Percentiles rank a stretch among this genome's conserved stretches.
These are phyloP conservation scores for Crax fasciolata DNA, from an alignment of 2,797 vertebrate genomes.

Conservation along the genomic window DNA sequence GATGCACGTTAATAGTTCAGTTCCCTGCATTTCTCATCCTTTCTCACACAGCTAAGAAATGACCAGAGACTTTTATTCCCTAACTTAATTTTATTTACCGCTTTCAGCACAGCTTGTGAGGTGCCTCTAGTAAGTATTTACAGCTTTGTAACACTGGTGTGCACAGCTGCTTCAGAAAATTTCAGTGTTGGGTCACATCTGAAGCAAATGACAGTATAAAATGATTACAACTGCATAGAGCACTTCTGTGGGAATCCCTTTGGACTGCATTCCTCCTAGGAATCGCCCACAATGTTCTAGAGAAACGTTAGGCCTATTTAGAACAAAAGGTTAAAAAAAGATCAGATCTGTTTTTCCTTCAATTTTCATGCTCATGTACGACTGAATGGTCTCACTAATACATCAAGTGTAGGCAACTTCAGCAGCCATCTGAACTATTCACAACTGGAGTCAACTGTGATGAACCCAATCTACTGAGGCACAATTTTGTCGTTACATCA, in stretches of 20 bases:
- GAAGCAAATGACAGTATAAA: not conserved
- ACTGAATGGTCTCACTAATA: not conserved
- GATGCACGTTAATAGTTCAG: not conserved
- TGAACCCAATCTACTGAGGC: not conserved
- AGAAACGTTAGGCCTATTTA: not conserved
- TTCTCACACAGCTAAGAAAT: conserved; percentile 40
- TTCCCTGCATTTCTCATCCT: conserved; percentile 5
- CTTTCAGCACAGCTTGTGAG: conserved; percentile 27
- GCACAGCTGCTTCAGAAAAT: not conserved
- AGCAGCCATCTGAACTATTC: not conserved
- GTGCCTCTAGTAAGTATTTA: not conserved
- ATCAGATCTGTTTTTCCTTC: not conserved
- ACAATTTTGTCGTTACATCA: not conserved
- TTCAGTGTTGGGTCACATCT: not conserved
- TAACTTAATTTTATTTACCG: conserved; percentile 17
- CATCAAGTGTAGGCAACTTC: not conserved
- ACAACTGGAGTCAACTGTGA: not conserved
- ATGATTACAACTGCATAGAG: not conserved
- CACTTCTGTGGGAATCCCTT: not conserved
- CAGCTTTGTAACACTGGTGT: not conserved
- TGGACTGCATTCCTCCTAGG: rapidly evolving
- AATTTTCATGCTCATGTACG: not conserved
- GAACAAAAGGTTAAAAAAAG: conserved; percentile 1
- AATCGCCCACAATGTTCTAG: not conserved
- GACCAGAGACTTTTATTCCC: conserved; percentile 9